phyloP scores from a whole-genome alignment of 2,888 invertebrate genomes.

The Dasysyrphus albostriatus region DNA sequence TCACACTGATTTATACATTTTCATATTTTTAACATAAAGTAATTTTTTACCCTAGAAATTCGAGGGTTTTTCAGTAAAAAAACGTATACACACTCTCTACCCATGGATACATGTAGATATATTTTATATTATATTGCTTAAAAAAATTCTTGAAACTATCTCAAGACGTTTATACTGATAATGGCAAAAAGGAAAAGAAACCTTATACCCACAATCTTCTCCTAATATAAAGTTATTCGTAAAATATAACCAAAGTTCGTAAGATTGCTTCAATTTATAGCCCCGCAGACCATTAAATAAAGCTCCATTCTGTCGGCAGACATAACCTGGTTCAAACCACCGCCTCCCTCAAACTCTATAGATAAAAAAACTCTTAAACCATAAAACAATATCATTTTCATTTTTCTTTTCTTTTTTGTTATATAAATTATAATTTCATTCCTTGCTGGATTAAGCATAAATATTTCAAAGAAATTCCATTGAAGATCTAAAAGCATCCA shows the following conservation, averaged over 20 bases:
- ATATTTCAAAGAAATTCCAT: constrained; percentile 71
- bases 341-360: constrained; percentile 2
- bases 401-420: constrained; percentile 37
- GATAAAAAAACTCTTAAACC: constrained; percentile 40
- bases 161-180: neutral
- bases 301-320: constrained; percentile 55
- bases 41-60: too few relatives aligned
- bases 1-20: too few relatives aligned
- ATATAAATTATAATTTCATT: constrained; percentile 71
- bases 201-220: neutral
- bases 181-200: neutral
- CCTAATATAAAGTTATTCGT: constrained; percentile 17
- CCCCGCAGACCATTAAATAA: constrained; percentile 55
- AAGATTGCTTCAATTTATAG: constrained; percentile 59
- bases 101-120: too few relatives aligned
- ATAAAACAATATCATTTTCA: constrained; percentile 45
- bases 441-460: constrained; percentile 67
- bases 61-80: too few relatives aligned
- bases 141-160: constrained; percentile 3
- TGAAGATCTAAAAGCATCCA: constrained; percentile 47
- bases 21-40: too few relatives aligned
- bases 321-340: constrained; percentile 23
- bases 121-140: too few relatives aligned
- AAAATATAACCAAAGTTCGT: constrained; percentile 56
- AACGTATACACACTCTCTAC: too few relatives aligned